phyloP scores from a whole-genome alignment of 2,888 invertebrate species.

The Drosophila colorata region DNA sequence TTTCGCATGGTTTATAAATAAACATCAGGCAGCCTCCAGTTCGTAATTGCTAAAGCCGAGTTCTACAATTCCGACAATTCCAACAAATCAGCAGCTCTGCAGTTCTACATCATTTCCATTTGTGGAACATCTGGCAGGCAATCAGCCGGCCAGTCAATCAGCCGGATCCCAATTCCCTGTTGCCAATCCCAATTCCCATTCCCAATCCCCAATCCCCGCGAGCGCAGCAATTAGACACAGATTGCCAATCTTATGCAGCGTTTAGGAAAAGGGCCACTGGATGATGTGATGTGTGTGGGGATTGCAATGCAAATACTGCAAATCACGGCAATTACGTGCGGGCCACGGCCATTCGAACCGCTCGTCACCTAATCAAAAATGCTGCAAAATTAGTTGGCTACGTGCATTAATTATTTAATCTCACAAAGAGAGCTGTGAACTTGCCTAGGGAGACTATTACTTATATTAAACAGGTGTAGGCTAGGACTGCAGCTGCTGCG shows the following conservation, averaged over 20 bases:
- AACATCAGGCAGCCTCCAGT: slow-evolving; percentile 70
- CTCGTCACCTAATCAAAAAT: slow-evolving; percentile 34
- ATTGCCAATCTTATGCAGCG: slow-evolving; percentile 32
- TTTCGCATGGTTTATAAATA: slow-evolving; percentile 63
- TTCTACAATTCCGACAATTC: not conserved
- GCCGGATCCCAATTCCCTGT: slow-evolving; percentile 1
- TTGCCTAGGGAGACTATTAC: slow-evolving; percentile 7
- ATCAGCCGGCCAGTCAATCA: slow-evolving; percentile 36
- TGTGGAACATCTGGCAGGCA: slow-evolving; percentile 56
- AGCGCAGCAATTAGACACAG: slow-evolving; percentile 23
- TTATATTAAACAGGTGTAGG: slow-evolving; percentile 55
- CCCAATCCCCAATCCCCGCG: not conserved
- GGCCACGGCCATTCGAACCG: slow-evolving; percentile 29
- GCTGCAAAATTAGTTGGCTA: slow-evolving; percentile 56
- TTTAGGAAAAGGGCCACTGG: slow-evolving; percentile 48
- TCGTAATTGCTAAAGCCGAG: slow-evolving; percentile 46
- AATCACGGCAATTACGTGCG: slow-evolving; percentile 66
- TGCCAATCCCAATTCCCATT: not conserved
- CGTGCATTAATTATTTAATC: slow-evolving; percentile 65
- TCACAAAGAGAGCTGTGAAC: slow-evolving; percentile 21
- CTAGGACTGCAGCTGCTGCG: slow-evolving; percentile 45
- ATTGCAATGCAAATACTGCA: slow-evolving; percentile 48
- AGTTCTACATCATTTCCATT: slow-evolving; percentile 31
- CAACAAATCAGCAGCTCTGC: not conserved
- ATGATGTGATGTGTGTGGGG: slow-evolving; percentile 26